A percentile compares a stretch with the other conserved stretches of the same genome.
phyloP scores from a whole-genome alignment of 2,113 vertebrate genomes.

The Pogona vitticeps region DNA sequence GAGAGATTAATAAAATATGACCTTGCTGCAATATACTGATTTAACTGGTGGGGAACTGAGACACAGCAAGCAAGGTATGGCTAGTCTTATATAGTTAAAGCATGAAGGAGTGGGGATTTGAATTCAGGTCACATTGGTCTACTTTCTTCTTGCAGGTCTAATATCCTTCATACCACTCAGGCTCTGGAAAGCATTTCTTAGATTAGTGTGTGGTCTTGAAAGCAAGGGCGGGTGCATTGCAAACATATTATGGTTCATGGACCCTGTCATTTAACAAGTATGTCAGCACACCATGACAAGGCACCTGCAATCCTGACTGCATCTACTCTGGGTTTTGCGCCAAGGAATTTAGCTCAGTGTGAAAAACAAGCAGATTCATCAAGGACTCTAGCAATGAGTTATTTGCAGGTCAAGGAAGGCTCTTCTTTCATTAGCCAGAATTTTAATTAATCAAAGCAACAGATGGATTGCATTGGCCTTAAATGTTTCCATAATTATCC shows the following conservation, averaged over 20 bases:
- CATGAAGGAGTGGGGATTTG: neutral
- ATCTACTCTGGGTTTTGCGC: conserved; percentile 22
- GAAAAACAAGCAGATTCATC: conserved; percentile 46
- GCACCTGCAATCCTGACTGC: conserved; percentile 21
- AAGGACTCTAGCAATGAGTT: conserved; percentile 67
- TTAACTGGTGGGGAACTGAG: too few relatives aligned
- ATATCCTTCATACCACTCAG: too few relatives aligned
- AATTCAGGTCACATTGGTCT: neutral
- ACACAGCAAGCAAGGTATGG: too few relatives aligned
- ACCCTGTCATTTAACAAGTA: neutral
- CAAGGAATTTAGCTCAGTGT: conserved; percentile 33
- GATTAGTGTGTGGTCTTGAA: neutral
- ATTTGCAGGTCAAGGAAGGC: conserved; percentile 63
- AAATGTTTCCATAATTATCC: conserved; percentile 74
- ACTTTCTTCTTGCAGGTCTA: neutral
- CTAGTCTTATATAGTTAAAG: neutral
- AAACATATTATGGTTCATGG: conserved; percentile 1
- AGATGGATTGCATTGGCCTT: conserved; percentile 73
- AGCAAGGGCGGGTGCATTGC: neutral
- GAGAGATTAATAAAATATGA: too few relatives aligned
- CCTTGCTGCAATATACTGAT: too few relatives aligned
- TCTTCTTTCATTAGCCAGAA: conserved; percentile 58
- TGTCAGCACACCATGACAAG: neutral
- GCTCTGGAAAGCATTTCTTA: neutral
- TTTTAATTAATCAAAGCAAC: conserved; percentile 77